Conservation (phyloP, 2,888 invertebrate genomes). For the Syrphus vitripennis region DNA sequence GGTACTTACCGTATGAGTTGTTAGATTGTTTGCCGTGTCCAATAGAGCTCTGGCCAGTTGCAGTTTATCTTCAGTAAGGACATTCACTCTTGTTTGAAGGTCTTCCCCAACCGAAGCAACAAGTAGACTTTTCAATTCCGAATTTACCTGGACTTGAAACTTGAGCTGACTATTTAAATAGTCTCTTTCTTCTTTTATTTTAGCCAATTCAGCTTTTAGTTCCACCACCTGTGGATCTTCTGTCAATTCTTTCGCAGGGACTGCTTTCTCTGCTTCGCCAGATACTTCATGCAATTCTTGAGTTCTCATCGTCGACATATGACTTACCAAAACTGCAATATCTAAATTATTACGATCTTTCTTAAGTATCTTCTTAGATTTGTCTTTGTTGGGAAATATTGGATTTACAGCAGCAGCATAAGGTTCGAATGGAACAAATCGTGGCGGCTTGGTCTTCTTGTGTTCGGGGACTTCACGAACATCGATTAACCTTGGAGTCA, state of each 20-base stretch:
- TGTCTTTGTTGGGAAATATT: slow-evolving; percentile 83
- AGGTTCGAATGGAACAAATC: slow-evolving; percentile 94
- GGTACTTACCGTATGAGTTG: slow-evolving; percentile 87
- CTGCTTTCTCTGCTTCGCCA: slow-evolving; percentile 66
- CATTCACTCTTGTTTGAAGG: slow-evolving; percentile 93
- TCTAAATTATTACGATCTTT: slow-evolving; percentile 84
- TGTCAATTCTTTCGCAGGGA: neutral
- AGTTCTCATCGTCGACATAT: slow-evolving; percentile 87
- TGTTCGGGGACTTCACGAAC: slow-evolving; percentile 74
- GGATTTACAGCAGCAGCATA: slow-evolving; percentile 93
- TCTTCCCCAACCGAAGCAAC: slow-evolving; percentile 98
- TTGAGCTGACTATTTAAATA: slow-evolving; percentile 90
- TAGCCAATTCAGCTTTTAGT: slow-evolving; percentile 75
- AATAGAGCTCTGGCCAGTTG: slow-evolving; percentile 92
- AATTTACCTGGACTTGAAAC: slow-evolving; percentile 94
- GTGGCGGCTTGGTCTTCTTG: slow-evolving; percentile 84
- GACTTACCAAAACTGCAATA: slow-evolving; percentile 86
- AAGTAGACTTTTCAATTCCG: slow-evolving; percentile 94
- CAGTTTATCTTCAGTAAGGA: slow-evolving; percentile 95
- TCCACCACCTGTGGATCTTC: slow-evolving; percentile 69
- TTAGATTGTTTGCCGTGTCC: slow-evolving; percentile 92
- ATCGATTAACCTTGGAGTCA: slow-evolving; percentile 85
- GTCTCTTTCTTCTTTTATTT: slow-evolving; percentile 86
- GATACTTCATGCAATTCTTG: slow-evolving; percentile 83
- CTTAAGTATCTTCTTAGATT: slow-evolving; percentile 72